phyloP scores from a whole-genome alignment of 2,113 vertebrate species.

The Desmodus rotundus region DNA sequence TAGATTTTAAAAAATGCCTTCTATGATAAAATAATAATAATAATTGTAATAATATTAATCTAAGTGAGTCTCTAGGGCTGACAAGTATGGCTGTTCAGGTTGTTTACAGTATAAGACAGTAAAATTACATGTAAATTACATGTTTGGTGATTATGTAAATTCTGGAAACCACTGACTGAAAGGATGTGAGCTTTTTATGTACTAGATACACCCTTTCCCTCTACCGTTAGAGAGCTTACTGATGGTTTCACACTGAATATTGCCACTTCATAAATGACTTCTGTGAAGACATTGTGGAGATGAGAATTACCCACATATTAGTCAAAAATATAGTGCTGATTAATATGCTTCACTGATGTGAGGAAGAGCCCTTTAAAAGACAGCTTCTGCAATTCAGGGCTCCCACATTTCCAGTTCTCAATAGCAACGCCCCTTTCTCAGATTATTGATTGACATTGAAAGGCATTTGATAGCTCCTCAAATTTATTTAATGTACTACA shows the following conservation, averaged over 20 bases:
- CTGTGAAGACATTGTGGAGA: background rate
- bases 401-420: background rate
- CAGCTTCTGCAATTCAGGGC: background rate
- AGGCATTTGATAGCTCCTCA: background rate
- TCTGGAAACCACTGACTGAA: background rate
- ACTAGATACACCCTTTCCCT: background rate
- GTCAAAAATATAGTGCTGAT: background rate
- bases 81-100: background rate
- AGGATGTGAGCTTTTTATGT: background rate
- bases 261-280: conserved; percentile 18
- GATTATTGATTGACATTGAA: background rate
- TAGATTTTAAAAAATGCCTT: background rate
- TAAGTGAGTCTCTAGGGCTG: background rate
- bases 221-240: background rate
- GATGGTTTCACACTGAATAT: background rate
- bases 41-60: background rate
- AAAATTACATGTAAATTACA: background rate
- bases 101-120: background rate
- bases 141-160: background rate
- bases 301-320: conserved; percentile 17
- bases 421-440: background rate
- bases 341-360: background rate
- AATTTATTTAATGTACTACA: background rate
- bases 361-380: background rate
- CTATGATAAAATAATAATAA: background rate